Evolutionary conservation across 2,113 vertebrate genomes (phyloP), one percentile per base, ranked within the genome.

Genomic region (Sapayoa aenigma): DNA sequence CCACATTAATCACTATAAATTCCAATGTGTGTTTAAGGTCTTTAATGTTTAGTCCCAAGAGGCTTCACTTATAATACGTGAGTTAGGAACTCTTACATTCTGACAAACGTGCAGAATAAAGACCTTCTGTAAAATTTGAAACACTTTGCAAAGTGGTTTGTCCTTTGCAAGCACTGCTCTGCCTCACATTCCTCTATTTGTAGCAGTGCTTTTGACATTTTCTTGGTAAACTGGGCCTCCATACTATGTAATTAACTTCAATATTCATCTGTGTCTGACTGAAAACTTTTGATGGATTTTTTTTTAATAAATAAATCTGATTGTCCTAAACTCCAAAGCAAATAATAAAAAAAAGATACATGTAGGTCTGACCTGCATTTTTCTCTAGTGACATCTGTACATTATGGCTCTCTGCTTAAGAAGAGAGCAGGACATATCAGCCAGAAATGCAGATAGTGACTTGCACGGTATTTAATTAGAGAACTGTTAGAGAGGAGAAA

Each of bases 391-490:
- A 71, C 18, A 44, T 84, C 41, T 67, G 7, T 53, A 41, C 6
- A 31, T 44, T 67, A 24, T 81, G 46, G 68, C 69, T 37, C 60
- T 33, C 47, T 93, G 74, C 55, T 83, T 92, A 84, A 75, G 81
- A 83, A 72, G 3, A 18, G 39, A 65, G 50, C 47, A 68, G 56
- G 75, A 42, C 33, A 21, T 47, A 79, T 81, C 91, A 96, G 95
- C 88, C 87, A 65, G 78, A 97, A 95, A 68, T 89, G 47, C 52
- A 93, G 65, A 77, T 84, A 21, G 62, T 59, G 42, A 89, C 92
- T 96, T 94, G 21, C 41, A 73, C 59, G 35, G 41, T 21, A 78
- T 97, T 94, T 87, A 95, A 91, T 97, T 96, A 92, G 66, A 89
- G 60, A 84, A 72, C 37, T 68, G 56, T 69, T 75, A 33, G 39